Evolutionary conservation across 1,140 invertebrate genomes (phyloP).

Genomic region (Pseudomyrmex concolor): DNA sequence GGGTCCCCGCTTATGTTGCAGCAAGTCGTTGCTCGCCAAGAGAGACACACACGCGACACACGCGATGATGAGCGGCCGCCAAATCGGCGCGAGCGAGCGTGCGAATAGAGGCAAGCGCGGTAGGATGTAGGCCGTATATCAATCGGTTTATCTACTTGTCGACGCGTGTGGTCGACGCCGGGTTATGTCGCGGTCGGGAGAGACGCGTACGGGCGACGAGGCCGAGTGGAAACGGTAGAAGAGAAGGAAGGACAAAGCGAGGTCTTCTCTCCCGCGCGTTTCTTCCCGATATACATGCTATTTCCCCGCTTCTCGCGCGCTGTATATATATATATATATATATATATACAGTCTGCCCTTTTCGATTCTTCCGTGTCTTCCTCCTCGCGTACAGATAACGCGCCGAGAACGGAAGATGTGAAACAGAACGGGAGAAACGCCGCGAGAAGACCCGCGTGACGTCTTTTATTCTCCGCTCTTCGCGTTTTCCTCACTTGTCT

Average conservation of each 20-base stretch:
- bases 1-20: constrained; percentile 20
- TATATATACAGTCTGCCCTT: neutral
- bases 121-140: constrained; percentile 83
- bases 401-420: constrained; percentile 22
- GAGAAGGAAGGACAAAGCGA: constrained; percentile 25
- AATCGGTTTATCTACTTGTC: constrained; percentile 85
- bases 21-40: constrained; percentile 24
- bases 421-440: neutral
- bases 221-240: constrained; percentile 11
- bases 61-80: constrained; percentile 62
- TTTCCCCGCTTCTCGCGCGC: constrained; percentile 11
- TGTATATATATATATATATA: too few species aligned
- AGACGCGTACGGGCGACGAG: constrained; percentile 42
- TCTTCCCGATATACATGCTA: constrained; percentile 29
- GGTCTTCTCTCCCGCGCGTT: constrained; percentile 20
- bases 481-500: neutral
- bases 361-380: constrained; percentile 48
- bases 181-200: constrained; percentile 71
- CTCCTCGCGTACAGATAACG: constrained; percentile 54
- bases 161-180: constrained; percentile 83
- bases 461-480: neutral
- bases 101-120: constrained; percentile 60
- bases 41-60: constrained; percentile 39
- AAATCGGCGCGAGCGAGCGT: constrained; percentile 61
- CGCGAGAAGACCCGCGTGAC: neutral